phyloP scores from a whole-genome alignment of 2,797 vertebrate species.

The Manis javanica region DNA sequence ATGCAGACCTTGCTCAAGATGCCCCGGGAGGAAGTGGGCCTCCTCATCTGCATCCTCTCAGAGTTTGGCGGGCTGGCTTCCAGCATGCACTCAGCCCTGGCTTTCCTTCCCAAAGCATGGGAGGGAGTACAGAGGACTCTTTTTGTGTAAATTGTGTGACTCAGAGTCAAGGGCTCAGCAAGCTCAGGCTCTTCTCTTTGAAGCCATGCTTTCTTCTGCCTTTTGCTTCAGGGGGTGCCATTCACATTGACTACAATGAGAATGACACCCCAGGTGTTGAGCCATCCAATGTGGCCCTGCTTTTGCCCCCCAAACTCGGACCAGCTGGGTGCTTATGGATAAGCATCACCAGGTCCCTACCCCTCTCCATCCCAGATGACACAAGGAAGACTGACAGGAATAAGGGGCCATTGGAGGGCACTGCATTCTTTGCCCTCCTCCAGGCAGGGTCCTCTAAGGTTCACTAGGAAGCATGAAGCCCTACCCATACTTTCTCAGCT shows the following conservation, averaged over 20 bases:
- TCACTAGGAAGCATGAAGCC: background rate
- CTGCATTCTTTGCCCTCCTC: background rate
- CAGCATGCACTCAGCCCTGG: background rate
- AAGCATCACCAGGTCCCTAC: background rate
- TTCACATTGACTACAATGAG: background rate
- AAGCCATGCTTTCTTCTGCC: background rate
- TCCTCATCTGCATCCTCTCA: background rate
- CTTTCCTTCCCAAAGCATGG: background rate
- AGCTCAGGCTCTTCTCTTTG: background rate
- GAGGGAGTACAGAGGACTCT: slow-evolving; percentile 42
- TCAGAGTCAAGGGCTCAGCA: slow-evolving; percentile 13
- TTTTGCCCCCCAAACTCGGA: background rate
- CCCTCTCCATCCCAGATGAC: background rate
- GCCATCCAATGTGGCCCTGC: background rate
- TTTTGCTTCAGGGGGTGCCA: background rate
- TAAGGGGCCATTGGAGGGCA: background rate
- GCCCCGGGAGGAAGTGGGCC: background rate
- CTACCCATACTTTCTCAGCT: background rate
- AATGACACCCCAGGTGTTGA: background rate
- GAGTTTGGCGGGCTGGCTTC: background rate
- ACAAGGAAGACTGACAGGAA: background rate
- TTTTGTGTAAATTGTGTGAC: slow-evolving; percentile 31
- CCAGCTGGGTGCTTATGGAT: background rate
- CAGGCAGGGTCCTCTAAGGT: background rate
- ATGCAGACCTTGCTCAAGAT: slow-evolving; percentile 71